Base-by-base conservation (phyloP, 2,797 vertebrate genomes). In the Neoniphon sammara region DNA sequence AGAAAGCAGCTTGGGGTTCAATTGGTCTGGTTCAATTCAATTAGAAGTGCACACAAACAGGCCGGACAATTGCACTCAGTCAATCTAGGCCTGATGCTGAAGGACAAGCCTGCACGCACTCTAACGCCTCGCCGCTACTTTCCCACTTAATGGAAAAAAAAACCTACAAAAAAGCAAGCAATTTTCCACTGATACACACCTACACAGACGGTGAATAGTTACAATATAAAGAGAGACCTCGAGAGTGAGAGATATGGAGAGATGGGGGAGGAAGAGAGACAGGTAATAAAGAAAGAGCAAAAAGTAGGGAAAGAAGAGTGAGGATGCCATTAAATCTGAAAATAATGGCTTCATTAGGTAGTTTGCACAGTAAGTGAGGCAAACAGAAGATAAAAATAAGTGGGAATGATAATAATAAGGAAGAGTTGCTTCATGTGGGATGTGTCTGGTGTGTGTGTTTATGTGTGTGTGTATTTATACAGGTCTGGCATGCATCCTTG, bases 1-100 rank as follows among this genome's bases (percentile, higher is more conserved):
- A 87, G 79, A 89, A 80, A 73, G 36, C 71, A 80, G 83, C 84
- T 75, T 73, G 58, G 73, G 73, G 56, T 84, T 88, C 84, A 91
- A 87, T 90, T 88, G 89, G 73, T 89, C 70, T 56, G 50, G 66
- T 78, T 82, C 78, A 84, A 90, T 90, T 92, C 76, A 90, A 87
- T 93, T 89, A 91, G 80, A 83, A 75, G 70, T 72, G 64, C 68
- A 67, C 74, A 80, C 82, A 90, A 89, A 92, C 84, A 89, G 73
- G 81, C 73, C 21, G 69, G 77, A 79, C 82, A 80, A 88, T 82
- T 80, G 82, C 61, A 69, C 31, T 78, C 25, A 53, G 74, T 88
- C 88, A 85, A 86, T 85, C 84, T 50, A 17, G 61, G 79, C 36
- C 62, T 75, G 72, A 82, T 59, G 75, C 67, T 8, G 25, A 87